These are phyloP conservation scores for Eriocheir sinensis DNA, from an alignment of 1,140 invertebrate genomes.

Conservation along the genomic window DNA sequence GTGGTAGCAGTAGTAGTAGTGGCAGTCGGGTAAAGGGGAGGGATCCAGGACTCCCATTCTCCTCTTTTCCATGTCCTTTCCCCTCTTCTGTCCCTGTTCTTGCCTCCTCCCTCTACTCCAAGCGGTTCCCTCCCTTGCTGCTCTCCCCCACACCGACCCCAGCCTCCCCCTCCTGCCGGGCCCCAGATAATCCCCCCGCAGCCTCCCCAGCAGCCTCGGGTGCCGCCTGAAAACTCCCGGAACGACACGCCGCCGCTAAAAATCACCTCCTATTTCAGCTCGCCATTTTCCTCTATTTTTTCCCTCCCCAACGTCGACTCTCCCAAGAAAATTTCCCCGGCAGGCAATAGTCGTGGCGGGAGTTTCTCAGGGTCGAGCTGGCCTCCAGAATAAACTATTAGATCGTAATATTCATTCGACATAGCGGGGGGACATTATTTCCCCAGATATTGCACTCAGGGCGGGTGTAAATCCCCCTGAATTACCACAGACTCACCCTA, in stretches of 20 bases:
- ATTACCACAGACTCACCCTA: slow-evolving; percentile 72
- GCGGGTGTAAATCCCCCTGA: slow-evolving; percentile 76
- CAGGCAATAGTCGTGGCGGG: slow-evolving; percentile 61
- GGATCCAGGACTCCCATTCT: neutral
- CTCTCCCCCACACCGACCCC: neutral
- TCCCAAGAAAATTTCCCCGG: slow-evolving; percentile 46
- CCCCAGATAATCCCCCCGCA: neutral
- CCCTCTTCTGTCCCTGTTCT: neutral
- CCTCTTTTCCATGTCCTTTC: neutral
- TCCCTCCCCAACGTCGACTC: slow-evolving; percentile 25
- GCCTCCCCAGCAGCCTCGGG: neutral
- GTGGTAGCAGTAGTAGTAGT: slow-evolving; percentile 3
- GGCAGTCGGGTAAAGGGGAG: neutral
- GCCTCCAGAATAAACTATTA: slow-evolving; percentile 75
- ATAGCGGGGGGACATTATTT: slow-evolving; percentile 71
- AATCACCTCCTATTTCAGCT: slow-evolving; percentile 68
- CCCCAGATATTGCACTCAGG: slow-evolving; percentile 76
- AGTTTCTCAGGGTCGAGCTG: slow-evolving; percentile 54
- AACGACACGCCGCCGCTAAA: slow-evolving; percentile 38
- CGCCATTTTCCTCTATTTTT: slow-evolving; percentile 63
- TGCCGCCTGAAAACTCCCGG: neutral
- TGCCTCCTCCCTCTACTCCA: neutral
- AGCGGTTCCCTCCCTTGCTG: neutral
- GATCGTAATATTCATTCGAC: slow-evolving; percentile 79
- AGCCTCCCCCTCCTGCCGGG: neutral